Conservation (phyloP, 2,888 invertebrate species). For the Emmelina monodactyla region DNA sequence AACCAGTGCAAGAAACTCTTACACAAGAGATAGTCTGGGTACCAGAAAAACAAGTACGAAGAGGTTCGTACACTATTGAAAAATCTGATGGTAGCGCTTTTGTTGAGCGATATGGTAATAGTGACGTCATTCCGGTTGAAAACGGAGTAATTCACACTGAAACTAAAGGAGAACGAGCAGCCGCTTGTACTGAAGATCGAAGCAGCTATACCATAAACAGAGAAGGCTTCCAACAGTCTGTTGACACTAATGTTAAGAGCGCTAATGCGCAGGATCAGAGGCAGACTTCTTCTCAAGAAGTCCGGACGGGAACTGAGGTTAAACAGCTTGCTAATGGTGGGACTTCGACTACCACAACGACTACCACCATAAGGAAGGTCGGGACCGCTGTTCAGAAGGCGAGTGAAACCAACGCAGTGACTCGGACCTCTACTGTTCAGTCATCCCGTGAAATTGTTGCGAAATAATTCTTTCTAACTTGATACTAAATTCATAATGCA, state of each 20-base stretch:
- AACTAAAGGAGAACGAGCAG: constrained; percentile 38
- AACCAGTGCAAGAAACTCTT: constrained; percentile 43
- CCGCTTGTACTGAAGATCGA: constrained; percentile 28
- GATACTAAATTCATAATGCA: too few relatives aligned
- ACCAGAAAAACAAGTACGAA: constrained; percentile 41
- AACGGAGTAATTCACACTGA: constrained; percentile 37
- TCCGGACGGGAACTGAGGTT: constrained; percentile 43
- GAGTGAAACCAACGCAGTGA: constrained; percentile 36
- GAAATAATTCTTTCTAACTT: too few relatives aligned
- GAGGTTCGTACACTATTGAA: constrained; percentile 56
- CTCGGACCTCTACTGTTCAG: constrained; percentile 41
- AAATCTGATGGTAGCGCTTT: constrained; percentile 35
- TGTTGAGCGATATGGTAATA: constrained; percentile 38
- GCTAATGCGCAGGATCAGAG: constrained; percentile 40
- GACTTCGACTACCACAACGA: constrained; percentile 45
- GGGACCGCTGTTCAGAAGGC: constrained; percentile 47
- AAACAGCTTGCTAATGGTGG: constrained; percentile 48
- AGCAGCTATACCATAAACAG: constrained; percentile 32
- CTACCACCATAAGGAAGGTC: constrained; percentile 44
- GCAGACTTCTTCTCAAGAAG: constrained; percentile 40
- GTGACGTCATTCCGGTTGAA: constrained; percentile 41
- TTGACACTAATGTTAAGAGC: constrained; percentile 35
- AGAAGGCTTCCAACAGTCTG: constrained; percentile 41
- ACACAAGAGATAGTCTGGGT: constrained; percentile 53
- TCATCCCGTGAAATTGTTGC: constrained; percentile 52